phyloP scores from a whole-genome alignment of 2,888 invertebrate genomes.

The Uropetala carovei region DNA sequence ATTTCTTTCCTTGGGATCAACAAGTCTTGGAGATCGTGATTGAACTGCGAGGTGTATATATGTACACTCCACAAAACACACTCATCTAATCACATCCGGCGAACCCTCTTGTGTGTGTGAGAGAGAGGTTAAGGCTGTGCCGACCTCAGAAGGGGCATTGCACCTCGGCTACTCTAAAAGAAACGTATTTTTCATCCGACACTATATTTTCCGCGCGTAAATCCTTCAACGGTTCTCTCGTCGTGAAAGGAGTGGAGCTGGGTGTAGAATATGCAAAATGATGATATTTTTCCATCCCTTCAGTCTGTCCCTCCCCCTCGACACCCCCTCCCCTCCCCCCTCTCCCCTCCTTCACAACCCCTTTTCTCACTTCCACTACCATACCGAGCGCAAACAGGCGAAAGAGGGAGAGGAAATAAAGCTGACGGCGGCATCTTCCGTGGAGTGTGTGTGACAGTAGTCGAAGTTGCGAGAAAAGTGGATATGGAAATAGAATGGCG shows the following conservation, averaged over 20 bases:
- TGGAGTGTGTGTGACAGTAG: not conserved
- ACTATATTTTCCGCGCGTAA: slow-evolving; percentile 46
- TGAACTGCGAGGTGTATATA: too few species aligned
- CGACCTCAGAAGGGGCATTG: slow-evolving; percentile 6
- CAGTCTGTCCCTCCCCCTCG: not conserved
- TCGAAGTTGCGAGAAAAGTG: too few species aligned
- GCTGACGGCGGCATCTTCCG: not conserved
- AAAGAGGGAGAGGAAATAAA: not conserved
- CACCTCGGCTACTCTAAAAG: slow-evolving; percentile 30
- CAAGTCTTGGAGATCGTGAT: too few species aligned
- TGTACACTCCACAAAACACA: too few species aligned
- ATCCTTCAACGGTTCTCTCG: slow-evolving; percentile 7
- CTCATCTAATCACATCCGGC: too few species aligned
- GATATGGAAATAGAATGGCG: slow-evolving; percentile 43
- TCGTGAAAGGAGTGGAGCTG: too few species aligned
- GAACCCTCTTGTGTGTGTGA: too few species aligned
- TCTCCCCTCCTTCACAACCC: not conserved
- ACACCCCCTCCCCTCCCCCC: not conserved
- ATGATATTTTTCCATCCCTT: not conserved
- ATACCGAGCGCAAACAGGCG: not conserved
- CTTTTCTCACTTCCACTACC: too few species aligned
- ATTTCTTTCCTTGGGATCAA: too few species aligned
- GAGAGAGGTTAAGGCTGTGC: too few species aligned
- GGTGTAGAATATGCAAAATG: too few species aligned
- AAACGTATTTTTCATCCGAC: slow-evolving; percentile 44